Conservation (phyloP, 2,888 invertebrate species). For the Hypselothyrea guttata region DNA sequence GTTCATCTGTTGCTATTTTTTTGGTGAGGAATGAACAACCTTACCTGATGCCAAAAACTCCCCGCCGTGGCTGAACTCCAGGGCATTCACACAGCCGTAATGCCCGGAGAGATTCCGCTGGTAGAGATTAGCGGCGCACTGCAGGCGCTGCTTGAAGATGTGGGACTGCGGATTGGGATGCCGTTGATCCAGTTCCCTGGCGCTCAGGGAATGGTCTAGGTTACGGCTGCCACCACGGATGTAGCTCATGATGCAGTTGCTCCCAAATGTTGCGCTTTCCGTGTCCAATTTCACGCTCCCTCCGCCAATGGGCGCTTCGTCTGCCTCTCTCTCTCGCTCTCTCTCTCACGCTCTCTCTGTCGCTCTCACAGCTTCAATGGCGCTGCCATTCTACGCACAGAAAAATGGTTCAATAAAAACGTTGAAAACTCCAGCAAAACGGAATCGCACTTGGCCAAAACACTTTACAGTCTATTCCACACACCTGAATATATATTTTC, state of each 20-base stretch:
- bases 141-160: conserved; percentile 84
- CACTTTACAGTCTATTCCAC: too few species aligned
- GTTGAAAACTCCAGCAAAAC: too few species aligned
- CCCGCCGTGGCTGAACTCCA: conserved; percentile 95
- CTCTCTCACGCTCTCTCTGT: not conserved
- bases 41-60: conserved; percentile 94
- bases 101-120: conserved; percentile 93
- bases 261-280: too few species aligned
- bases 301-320: too few species aligned
- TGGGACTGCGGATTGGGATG: conserved; percentile 34
- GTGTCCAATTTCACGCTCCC: too few species aligned
- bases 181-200: conserved; percentile 42
- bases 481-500: too few species aligned
- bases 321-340: not conserved
- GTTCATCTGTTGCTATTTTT: too few species aligned
- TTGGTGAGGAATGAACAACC: too few species aligned
- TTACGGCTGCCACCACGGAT: conserved; percentile 40
- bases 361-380: too few species aligned
- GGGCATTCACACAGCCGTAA: conserved; percentile 98
- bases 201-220: conserved; percentile 46
- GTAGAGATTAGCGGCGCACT: conserved; percentile 89
- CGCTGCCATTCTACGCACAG: too few species aligned
- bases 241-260: conserved; percentile 38
- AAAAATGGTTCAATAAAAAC: too few species aligned
- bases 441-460: too few species aligned